Conservation (phyloP, 2,797 vertebrate species). For the Crypturellus tataupa region DNA sequence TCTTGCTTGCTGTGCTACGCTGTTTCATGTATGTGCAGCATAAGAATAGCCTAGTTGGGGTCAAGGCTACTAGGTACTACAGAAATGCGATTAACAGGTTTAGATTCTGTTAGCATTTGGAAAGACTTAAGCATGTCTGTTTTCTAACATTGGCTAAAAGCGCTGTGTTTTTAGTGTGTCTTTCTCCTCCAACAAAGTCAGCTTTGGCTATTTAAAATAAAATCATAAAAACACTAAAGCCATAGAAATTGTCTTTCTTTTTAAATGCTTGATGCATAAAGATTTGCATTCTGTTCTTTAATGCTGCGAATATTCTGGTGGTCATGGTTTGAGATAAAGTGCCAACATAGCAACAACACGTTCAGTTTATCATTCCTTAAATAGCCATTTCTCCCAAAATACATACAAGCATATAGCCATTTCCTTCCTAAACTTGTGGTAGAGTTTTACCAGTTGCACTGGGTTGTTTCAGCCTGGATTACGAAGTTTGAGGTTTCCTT, state of each 20-base stretch:
- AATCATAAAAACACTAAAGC: not conserved
- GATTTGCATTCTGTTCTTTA: not conserved
- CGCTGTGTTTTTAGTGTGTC: not conserved
- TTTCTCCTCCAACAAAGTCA: not conserved
- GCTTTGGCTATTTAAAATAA: not conserved
- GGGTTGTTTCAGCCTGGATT: not conserved
- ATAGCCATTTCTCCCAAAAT: not conserved
- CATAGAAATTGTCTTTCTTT: not conserved
- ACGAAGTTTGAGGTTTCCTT: not conserved
- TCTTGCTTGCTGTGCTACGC: not conserved
- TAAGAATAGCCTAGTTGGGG: not conserved
- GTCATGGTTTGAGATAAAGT: not conserved
- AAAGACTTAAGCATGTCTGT: not conserved
- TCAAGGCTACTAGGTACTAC: not conserved
- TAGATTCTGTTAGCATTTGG: not conserved
- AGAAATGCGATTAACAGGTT: not conserved
- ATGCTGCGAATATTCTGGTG: not conserved
- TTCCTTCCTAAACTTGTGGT: not conserved
- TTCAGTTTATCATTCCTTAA: not conserved
- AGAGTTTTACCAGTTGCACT: not conserved
- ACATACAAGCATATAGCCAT: rapidly evolving
- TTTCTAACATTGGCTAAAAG: not conserved
- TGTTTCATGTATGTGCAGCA: not conserved
- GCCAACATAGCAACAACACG: not conserved
- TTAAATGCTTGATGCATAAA: not conserved